Base-by-base conservation (phyloP, 35 echinoderm and acorn worm species). In the Holothuria glaberrima region DNA sequence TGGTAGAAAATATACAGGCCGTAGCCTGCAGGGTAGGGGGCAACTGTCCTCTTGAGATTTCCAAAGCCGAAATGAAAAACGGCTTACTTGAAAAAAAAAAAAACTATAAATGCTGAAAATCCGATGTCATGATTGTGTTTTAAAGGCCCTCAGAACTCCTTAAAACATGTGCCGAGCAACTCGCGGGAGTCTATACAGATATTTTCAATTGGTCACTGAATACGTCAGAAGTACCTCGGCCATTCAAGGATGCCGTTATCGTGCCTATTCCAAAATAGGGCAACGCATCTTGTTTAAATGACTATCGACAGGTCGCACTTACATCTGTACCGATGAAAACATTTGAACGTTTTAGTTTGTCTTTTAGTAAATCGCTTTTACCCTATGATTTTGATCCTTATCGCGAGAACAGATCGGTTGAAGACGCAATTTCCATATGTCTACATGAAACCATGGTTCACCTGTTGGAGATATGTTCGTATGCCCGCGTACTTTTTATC, bases 381-480 rank as follows among this genome's bases (percentile, higher is more conserved):
- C 76, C 76, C 9, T 33, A 30, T 80, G 38, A 80, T 52, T 86
- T 86, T 17, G 57, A 86, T 66, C 82, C 57, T 64, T 86, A 86
- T 66, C 82, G 34, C 32, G 58, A 14, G 20, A 80, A 80, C 50
- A 78, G 74, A 78, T 78, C 59, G 41, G 75, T 65, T 66, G 75
- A 60, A 29, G 36, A 41, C 54, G 65, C 58, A 26, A 24, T 59
- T 50, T 58, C 54, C 27, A 45, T 58, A 86, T 66, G 82, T 30
- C 82, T 86, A 32, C 82, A 16, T 54, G 54, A 34, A 28, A 48
- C 54, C 45, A 24, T 36, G n/a, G 33, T 29, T n/a, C 14, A 72
- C 0, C 61, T 88, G 18, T 10, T 24, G 12, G 63, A 66, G 20
- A 16, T 16, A 66, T 66, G 28, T 66, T n/a, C n/a, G n/a, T n/a